Evolutionary conservation across 2,797 vertebrate species (phyloP), one percentile per base, ranked within the genome.

Genomic region (Hyperoplus immaculatus): DNA sequence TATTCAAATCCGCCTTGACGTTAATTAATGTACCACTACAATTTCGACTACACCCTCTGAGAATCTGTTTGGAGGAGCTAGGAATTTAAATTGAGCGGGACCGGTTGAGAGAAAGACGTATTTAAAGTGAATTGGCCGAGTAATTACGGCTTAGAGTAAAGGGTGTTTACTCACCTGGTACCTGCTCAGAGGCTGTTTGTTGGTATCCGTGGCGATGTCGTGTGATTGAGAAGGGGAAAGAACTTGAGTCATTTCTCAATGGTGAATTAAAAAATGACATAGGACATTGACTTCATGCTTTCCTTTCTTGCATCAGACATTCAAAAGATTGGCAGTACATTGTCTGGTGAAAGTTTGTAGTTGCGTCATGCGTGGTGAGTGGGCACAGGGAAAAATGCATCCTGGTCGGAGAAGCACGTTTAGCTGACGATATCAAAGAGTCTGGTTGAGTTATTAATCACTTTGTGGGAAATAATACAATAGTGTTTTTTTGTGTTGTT

Each of bases 121-220:
- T 68, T 82, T 77, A 70, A 86, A 89, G 54, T 75, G 69, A 81
- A 71, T 76, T 72, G 67, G 60, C 69, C 71, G 73, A 71, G 69
- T 91, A 87, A 90, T 89, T 87, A 88, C 47, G 87, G 81, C 74
- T 78, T 72, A 58, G 54, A 68, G 47, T 59, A 18, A 68, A 77
- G 43, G 67, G 59, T 74, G 69, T 80, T 83, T 83, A 16, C 64
- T 85, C 69, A 72, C 64, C 71, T 80, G 56, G 18, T 62, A 56
- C 50, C 67, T 58, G 58, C 38, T 75, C 43, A 9, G 42, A 72
- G 67, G 54, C 51, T 57, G n/a, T 58, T 53, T 49, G 49, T 67
- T 77, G 15, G 12, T 49, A 50, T 54, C 21, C 41, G 0, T n/a
- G 1, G 18, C 77, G 51, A 57, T 1, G 0, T 14, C 71, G 36